Percentiles rank a stretch among this genome's conserved stretches.
Evolutionary conservation across 2,888 invertebrate species (phyloP).

Genomic region (Meiosimyza platycephala): DNA sequence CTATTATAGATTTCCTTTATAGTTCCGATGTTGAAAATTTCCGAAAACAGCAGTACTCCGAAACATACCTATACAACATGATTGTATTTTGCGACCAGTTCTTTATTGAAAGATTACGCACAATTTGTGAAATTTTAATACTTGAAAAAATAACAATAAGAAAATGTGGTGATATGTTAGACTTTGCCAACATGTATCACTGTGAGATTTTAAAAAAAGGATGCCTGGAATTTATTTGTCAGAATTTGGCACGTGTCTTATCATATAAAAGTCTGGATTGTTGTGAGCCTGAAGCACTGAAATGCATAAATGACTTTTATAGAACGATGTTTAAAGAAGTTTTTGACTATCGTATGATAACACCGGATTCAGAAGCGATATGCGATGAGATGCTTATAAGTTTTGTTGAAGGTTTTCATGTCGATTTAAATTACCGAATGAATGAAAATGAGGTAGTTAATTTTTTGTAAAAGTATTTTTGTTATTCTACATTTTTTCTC

Average conservation of each 20-base stretch:
- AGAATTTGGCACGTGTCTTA: constrained; percentile 79
- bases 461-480: not conserved
- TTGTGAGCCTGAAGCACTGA: constrained; percentile 73
- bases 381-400: constrained; percentile 70
- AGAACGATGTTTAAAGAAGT: constrained; percentile 70
- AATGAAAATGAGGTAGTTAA: constrained; percentile 57
- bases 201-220: constrained; percentile 77
- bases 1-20: constrained; percentile 82
- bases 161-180: constrained; percentile 81
- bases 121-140: constrained; percentile 78
- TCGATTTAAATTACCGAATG: constrained; percentile 70
- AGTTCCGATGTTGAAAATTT: constrained; percentile 74
- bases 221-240: constrained; percentile 81
- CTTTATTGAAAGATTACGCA: constrained; percentile 77
- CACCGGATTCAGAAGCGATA: constrained; percentile 75
- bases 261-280: constrained; percentile 76
- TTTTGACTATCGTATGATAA: constrained; percentile 75
- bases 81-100: constrained; percentile 85
- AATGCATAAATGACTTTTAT: constrained; percentile 77
- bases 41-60: constrained; percentile 74
- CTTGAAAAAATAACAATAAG: constrained; percentile 76
- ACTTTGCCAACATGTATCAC: constrained; percentile 82
- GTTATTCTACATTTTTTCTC: not conserved
- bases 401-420: constrained; percentile 67
- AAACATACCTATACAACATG: constrained; percentile 77